These are phyloP conservation scores for Phyllotreta striolata DNA, from an alignment of 2,888 invertebrate species.

Conservation along the genomic window DNA sequence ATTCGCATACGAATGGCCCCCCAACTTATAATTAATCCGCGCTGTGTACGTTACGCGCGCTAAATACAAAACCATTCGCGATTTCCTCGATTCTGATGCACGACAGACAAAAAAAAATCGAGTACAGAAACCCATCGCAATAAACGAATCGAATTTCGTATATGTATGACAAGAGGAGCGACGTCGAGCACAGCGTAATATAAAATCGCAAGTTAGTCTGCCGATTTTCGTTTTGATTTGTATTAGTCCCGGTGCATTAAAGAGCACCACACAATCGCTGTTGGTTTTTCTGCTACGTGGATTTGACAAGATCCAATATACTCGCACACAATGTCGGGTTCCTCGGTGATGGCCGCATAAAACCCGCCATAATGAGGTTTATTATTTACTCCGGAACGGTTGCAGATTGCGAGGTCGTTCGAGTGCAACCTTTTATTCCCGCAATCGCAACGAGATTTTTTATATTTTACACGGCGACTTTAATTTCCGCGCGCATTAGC, in stretches of 20 bases:
- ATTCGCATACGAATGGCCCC: too few relatives aligned
- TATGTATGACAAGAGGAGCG: too few relatives aligned
- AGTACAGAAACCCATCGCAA: slow-evolving; percentile 46
- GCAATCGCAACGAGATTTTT: slow-evolving; percentile 32
- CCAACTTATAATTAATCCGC: slow-evolving; percentile 59
- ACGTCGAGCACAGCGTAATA: too few relatives aligned
- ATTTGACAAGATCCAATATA: slow-evolving; percentile 52
- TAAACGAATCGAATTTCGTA: too few relatives aligned
- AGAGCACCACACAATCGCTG: slow-evolving; percentile 27
- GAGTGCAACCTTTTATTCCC: slow-evolving; percentile 36
- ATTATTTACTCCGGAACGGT: slow-evolving; percentile 42
- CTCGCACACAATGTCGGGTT: slow-evolving; percentile 45
- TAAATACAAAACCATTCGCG: too few relatives aligned
- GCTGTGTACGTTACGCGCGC: slow-evolving; percentile 24
- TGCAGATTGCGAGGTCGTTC: slow-evolving; percentile 41
- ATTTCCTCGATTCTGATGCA: slow-evolving; percentile 4
- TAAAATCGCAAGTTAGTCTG: too few relatives aligned
- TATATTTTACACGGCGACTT: slow-evolving; percentile 19
- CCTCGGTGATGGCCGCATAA: slow-evolving; percentile 42
- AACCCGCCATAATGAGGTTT: slow-evolving; percentile 42
- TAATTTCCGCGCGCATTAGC: background rate
- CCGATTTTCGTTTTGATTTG: too few relatives aligned
- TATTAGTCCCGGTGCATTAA: too few relatives aligned
- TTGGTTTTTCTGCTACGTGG: slow-evolving; percentile 45
- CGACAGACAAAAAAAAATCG: slow-evolving; percentile 42